Conservation (phyloP, 1,140 invertebrate genomes). For the Drosophila pachea region DNA sequence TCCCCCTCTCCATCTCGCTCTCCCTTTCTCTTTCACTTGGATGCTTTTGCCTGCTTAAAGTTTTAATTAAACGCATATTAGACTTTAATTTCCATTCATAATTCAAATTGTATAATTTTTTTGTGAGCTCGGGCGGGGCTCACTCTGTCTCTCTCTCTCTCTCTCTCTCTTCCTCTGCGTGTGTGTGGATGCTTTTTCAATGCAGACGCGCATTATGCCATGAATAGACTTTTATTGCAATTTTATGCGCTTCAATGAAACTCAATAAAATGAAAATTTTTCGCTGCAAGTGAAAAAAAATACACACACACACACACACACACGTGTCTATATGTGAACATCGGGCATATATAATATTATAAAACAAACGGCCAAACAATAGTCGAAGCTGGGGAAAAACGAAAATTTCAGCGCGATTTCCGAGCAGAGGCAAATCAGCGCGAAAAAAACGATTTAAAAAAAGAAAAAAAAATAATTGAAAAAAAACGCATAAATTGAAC, state of each 20-base stretch:
- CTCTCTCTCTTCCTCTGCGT: neutral
- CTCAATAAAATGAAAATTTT: conserved; percentile 71
- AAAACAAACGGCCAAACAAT: conserved; percentile 30
- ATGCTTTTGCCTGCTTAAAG: conserved; percentile 42
- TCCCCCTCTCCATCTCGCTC: neutral
- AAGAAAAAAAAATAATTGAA: conserved; percentile 28
- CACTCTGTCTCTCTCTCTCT: neutral
- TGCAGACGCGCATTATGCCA: conserved; percentile 33
- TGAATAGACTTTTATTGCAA: conserved; percentile 74
- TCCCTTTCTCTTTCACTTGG: neutral
- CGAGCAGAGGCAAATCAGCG: neutral
- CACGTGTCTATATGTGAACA: neutral
- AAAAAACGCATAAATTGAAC: conserved; percentile 43
- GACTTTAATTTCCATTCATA: conserved; percentile 68
- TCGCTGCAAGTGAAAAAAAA: conserved; percentile 20
- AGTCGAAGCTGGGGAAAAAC: conserved; percentile 26
- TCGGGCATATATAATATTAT: conserved; percentile 24
- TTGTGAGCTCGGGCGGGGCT: neutral
- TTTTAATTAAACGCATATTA: conserved; percentile 76
- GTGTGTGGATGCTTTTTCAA: conserved; percentile 22
- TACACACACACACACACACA: neutral
- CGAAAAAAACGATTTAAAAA: conserved; percentile 43
- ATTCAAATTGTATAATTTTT: conserved; percentile 49
- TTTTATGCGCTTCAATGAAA: conserved; percentile 75
- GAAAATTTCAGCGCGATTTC: conserved; percentile 20